Base-by-base conservation (phyloP, 2,797 vertebrate species). In the Mycteria americana region DNA sequence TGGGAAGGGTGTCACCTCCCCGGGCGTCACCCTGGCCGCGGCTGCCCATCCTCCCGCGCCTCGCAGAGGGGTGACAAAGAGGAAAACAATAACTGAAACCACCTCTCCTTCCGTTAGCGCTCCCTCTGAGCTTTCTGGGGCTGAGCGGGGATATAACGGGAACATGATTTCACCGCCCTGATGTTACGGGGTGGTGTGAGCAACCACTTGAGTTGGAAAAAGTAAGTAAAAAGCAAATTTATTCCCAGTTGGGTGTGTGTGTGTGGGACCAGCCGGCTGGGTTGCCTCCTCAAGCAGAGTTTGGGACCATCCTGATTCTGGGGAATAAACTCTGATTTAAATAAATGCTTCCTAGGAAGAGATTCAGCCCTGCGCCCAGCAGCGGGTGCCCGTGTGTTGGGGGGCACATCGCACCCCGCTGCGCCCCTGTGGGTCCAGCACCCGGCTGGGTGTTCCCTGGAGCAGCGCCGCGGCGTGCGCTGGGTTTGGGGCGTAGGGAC, bases 131-230 rank as follows among this genome's bases (percentile, higher is more conserved):
- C 59, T 41, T 14, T 43, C 68, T 33, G 56, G 53, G 51, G 70
- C 77, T 1, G 23, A 53, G 63, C 11, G 1, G 50, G 83, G 91
- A 15, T 86, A 41, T 53, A 72, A 84, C 6, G 3, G 96, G 95
- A 94, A 69, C 39, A 39, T 85, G 94, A 92, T 89, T 85, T 95
- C 93, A 89, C 77, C 0, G 2, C 86, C 28, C 37, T 31, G 84
- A 0, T 41, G 57, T 39, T 41, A 4, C 3, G 3, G 76, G 68
- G 46, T 57, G 79, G 45, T 50, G 83, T 41, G 91, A 95, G 80
- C 82, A 41, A n/a, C n/a, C 60, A 4, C 87, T 39, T 14, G 21
- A 62, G 73, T 30, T 91, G 92, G 92, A 91, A 92, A 89, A 94
- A 89, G 57, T 6, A 59, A 75, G 82, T n/a, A 65, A 74, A 95